Evolutionary conservation across 2,113 vertebrate species (phyloP).

Genomic region (Crotalus tigris): DNA sequence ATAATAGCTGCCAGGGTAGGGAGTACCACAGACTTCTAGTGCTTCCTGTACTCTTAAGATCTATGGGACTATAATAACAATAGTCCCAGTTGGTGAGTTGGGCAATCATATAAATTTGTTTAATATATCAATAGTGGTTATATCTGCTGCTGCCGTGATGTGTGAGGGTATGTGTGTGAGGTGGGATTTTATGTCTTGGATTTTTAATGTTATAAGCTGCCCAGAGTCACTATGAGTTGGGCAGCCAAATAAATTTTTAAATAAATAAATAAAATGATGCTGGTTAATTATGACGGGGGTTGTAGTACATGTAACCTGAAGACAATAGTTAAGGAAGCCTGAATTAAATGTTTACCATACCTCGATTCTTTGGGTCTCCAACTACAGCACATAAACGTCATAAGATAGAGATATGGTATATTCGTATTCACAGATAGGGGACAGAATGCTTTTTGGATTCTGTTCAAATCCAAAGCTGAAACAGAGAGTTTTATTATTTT

Average conservation of each 20-base stretch:
- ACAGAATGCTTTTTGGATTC: background rate
- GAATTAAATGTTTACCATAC: background rate
- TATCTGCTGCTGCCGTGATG: background rate
- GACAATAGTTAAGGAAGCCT: background rate
- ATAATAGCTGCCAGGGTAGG: background rate
- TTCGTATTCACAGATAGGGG: background rate
- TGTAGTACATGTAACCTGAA: background rate
- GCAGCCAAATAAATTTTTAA: background rate
- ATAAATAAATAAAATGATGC: background rate
- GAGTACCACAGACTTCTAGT: background rate
- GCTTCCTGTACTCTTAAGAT: background rate
- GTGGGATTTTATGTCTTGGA: background rate
- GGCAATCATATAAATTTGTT: background rate
- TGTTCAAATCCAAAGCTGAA: background rate
- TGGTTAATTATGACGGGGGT: background rate
- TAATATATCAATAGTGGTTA: background rate
- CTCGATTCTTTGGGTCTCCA: background rate
- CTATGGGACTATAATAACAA: background rate
- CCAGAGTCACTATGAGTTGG: background rate
- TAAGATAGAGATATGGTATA: background rate
- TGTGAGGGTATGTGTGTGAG: background rate
- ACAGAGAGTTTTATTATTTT: background rate
- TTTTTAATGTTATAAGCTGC: background rate
- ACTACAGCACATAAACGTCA: background rate
- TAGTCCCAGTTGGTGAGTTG: background rate